Evolutionary conservation across 2,113 vertebrate genomes (phyloP), one percentile per base, ranked within the genome.

Genomic region (Zosterops hypoxanthus): DNA sequence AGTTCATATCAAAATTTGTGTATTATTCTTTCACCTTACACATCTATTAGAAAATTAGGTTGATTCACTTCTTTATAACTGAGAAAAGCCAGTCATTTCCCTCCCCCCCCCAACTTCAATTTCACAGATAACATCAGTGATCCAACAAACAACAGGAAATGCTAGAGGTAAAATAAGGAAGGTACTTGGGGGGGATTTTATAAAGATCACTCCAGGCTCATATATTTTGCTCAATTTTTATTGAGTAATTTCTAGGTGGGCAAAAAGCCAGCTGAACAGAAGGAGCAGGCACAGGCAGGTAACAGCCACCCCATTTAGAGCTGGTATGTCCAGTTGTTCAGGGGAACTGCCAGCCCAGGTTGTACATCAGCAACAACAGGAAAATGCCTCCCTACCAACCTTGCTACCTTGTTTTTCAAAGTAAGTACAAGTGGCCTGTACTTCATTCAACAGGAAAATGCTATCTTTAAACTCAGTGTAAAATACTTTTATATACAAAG

Each of bases 251-350:
- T 91, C 60, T 73, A 44, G 21, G 68, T 69, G 22, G 95, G 93
- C 88, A 69, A 26, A 53, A 73, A n/a, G 92, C 95, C 94, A 97
- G 50, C 33, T 46, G 88, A 86, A 92, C 90, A 96, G 87, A 95
- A 94, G 90, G 94, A 61, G 55, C 22, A 9, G 1, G 82, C 2
- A 0, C 70, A 69, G 39, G 66, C 68, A 81, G 78, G 71, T 75
- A 90, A 20, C 82, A 88, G 29, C 24, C 85, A 81, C 71, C 79
- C 55, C 50, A 34, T 52, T 94, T 49, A 87, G 80, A 52, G 28
- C 55, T 71, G 61, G 73, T 90, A 81, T 26, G 59, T 44, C 71
- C 82, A 71, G 82, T 83, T 90, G 90, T 92, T 92, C 52, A 29
- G 14, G 63, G 59, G 25, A 95, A 39, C 55, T 90, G 85, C 64